Evolutionary conservation across 1,140 invertebrate species (phyloP).

Genomic region (Leptinotarsa defecta): DNA sequence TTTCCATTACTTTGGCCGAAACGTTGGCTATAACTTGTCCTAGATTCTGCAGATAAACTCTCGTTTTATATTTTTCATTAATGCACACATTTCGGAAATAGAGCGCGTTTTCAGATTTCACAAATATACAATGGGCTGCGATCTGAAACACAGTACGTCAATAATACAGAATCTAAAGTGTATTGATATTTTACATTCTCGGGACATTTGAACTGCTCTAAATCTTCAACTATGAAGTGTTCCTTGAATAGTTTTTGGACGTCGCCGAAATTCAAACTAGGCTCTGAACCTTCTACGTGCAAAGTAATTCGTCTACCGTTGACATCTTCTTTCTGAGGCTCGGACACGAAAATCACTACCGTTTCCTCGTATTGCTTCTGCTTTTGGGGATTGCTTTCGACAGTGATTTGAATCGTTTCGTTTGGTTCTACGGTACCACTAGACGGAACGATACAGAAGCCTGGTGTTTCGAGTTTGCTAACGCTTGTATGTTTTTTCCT

Average conservation of each 20-base stretch:
- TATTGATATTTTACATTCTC: constrained; percentile 32
- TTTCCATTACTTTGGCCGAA: constrained; percentile 24
- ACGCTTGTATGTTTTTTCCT: background rate
- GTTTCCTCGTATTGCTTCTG: constrained; percentile 38
- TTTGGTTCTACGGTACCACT: constrained; percentile 41
- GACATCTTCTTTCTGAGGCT: constrained; percentile 35
- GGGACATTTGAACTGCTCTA: background rate
- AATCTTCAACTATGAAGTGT: constrained; percentile 41
- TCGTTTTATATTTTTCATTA: constrained; percentile 33
- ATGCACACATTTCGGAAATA: constrained; percentile 44
- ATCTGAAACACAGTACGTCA: constrained; percentile 31
- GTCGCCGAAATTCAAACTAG: constrained; percentile 45
- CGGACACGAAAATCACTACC: constrained; percentile 41
- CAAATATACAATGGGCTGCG: constrained; percentile 32
- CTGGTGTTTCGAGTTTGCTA: constrained; percentile 40
- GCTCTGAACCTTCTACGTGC: constrained; percentile 36
- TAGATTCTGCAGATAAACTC: constrained; percentile 43
- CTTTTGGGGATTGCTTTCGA: constrained; percentile 39
- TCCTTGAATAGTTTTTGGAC: constrained; percentile 44
- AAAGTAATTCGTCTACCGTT: constrained; percentile 40
- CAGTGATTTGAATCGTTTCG: constrained; percentile 34
- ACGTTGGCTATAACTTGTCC: constrained; percentile 40
- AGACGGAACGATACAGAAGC: constrained; percentile 44
- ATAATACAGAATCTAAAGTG: background rate
- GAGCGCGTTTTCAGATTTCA: constrained; percentile 33